Base-by-base conservation (phyloP, 2,888 invertebrate genomes). In the Chelonus formosanus region DNA sequence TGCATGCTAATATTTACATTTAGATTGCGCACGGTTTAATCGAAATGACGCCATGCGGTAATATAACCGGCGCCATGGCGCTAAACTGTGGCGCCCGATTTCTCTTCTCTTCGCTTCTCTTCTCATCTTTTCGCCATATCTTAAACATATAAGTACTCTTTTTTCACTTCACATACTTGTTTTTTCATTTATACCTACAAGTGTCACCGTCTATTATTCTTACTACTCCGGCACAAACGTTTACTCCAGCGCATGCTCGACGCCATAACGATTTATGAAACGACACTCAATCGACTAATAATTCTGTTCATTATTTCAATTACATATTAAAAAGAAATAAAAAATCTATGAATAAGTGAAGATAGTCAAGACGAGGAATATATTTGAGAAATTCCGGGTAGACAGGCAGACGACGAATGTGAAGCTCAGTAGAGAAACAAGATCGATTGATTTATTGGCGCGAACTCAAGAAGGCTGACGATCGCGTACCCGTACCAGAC, bases 1-100 rank as follows among this genome's bases (percentile, higher is more conserved):
- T 77, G 77, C 80, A 81, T 80, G 80, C 80, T 80, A 80, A 81
- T 81, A 81, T 81, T 81, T 81, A 81, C 81, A 80, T 81, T 81
- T 81, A 80, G 81, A 81, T 81, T 81, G 81, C 80, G 75, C 76
- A 76, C 74, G 65, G 68, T 78, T 81, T 81, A 81, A 82, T 81
- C 81, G 80, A 80, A 80, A 80, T 80, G 82, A 82, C 81, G 82
- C 82, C 80, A 80, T 76, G 76, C 76, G 76, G 80, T 81, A 81
- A 81, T 81, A 81, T 79, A 81, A 77, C 76, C 79, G 81, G 81
- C 81, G 81, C 81, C 81, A 78, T 75, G 78, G 78, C 80, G 82
- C 78, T 80, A 80, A 80, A 80, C 65, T 70, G 69, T 75, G 73
- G 75, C 74, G 75, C 73, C 75, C 67, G 63, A 58, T 60, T 54